These are phyloP conservation scores for Dicrostonyx torquatus DNA, from an alignment of 2,797 vertebrate species.

Conservation along the genomic window DNA sequence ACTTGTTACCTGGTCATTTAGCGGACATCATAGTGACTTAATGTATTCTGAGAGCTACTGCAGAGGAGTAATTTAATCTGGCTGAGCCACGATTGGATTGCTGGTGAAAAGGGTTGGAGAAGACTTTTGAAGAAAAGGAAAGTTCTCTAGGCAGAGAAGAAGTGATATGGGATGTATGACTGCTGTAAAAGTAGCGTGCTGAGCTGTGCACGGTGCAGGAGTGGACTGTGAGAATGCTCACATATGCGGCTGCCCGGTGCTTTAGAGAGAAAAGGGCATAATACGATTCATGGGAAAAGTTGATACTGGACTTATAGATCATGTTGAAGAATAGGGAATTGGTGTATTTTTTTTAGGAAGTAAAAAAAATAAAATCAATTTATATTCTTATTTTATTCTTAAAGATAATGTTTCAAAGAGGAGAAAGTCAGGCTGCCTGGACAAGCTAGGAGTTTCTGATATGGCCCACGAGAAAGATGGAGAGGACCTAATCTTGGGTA, in stretches of 20 bases:
- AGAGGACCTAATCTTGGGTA: background rate
- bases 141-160: constrained; percentile 6
- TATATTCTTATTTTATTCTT: constrained; percentile 52
- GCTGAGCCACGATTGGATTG: background rate
- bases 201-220: background rate
- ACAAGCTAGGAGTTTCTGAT: background rate
- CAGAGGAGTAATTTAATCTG: background rate
- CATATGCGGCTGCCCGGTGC: background rate
- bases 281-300: background rate
- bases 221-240: background rate
- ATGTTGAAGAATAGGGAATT: background rate
- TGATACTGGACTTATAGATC: background rate
- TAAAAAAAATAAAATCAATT: background rate
- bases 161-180: background rate
- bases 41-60: background rate
- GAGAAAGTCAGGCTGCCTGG: background rate
- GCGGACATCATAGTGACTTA: background rate
- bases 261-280: background rate
- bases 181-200: background rate
- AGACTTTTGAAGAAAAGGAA: background rate
- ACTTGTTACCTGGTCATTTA: background rate
- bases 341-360: background rate
- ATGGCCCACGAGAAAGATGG: constrained; percentile 5
- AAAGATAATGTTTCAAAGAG: constrained; percentile 10
- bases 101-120: background rate